A percentile compares a stretch with the other conserved stretches of the same genome.
Evolutionary conservation across 2,113 vertebrate genomes (phyloP).

Genomic region (Dipodomys merriami): DNA sequence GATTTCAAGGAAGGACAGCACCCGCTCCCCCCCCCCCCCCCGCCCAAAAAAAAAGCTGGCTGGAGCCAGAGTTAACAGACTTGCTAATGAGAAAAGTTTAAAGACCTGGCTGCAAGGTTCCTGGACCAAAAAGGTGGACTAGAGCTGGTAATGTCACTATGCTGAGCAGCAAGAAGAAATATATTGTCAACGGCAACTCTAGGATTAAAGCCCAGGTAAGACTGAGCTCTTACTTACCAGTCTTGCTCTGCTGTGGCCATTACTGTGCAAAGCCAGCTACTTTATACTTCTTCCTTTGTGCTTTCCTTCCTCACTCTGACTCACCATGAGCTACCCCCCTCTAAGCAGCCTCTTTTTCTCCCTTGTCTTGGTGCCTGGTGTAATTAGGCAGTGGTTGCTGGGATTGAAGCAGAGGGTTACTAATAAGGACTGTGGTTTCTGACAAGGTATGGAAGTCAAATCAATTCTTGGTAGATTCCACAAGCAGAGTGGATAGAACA

Average conservation of each 20-base stretch:
- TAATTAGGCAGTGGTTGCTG: slow-evolving; percentile 40
- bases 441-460: slow-evolving; percentile 32
- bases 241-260: accelerated
- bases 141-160: slow-evolving; percentile 73
- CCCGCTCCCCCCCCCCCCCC: background rate
- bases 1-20: slow-evolving; percentile 50
- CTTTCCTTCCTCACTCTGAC: slow-evolving; percentile 26
- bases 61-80: slow-evolving; percentile 82
- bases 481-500: background rate
- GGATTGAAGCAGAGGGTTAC: background rate
- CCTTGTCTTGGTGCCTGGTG: slow-evolving; percentile 25
- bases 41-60: slow-evolving; percentile 46
- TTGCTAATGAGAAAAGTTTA: slow-evolving; percentile 78
- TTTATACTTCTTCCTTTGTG: background rate
- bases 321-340: slow-evolving; percentile 39
- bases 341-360: background rate
- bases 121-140: slow-evolving; percentile 41
- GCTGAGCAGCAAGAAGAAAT: slow-evolving; percentile 88
- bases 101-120: slow-evolving; percentile 75
- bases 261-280: accelerated
- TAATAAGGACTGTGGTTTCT: slow-evolving; percentile 43
- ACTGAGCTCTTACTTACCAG: slow-evolving; percentile 57
- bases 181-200: slow-evolving; percentile 82
- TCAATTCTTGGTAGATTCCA: background rate
- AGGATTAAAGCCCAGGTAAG: slow-evolving; percentile 88